These are phyloP conservation scores for Tauraco hartlaubi DNA, from an alignment of 2,797 vertebrate genomes.

Conservation along the genomic window DNA sequence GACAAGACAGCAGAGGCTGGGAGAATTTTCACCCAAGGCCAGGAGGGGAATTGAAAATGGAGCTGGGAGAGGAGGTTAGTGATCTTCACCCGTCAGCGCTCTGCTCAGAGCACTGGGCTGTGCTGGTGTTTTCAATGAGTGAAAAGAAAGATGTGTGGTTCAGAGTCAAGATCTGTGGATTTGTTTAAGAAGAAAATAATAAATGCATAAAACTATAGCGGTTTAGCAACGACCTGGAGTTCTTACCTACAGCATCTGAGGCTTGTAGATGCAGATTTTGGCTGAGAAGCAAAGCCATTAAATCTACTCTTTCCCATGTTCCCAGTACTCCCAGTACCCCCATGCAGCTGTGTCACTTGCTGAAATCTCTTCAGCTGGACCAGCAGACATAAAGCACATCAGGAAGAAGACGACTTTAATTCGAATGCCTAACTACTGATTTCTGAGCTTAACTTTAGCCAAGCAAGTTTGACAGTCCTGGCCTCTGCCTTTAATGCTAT, in stretches of 20 bases:
- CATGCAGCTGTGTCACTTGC: neutral
- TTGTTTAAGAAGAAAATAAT: neutral
- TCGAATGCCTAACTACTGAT: neutral
- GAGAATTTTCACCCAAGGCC: neutral
- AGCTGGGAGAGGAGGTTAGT: neutral
- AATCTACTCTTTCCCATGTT: neutral
- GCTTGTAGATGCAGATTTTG: neutral
- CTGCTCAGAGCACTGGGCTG: neutral
- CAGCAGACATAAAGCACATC: neutral
- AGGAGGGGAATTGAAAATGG: neutral
- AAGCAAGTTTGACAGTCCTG: conserved; percentile 34
- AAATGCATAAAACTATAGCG: neutral
- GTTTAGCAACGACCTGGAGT: neutral
- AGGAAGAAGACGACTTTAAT: neutral
- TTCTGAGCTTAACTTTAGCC: neutral
- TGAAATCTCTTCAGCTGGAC: neutral
- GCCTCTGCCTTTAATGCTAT: conserved; percentile 27
- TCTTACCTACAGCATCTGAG: neutral
- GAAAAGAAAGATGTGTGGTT: neutral
- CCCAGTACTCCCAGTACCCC: too few relatives aligned
- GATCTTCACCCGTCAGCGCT: neutral
- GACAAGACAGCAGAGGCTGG: neutral
- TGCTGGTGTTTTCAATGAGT: accelerated
- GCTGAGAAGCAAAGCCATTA: neutral
- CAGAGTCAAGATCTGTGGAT: neutral